A percentile compares a stretch with the other conserved stretches of the same genome.
These are phyloP conservation scores for Tetrax tetrax DNA, from an alignment of 2,113 vertebrate genomes.

Conservation along the genomic window DNA sequence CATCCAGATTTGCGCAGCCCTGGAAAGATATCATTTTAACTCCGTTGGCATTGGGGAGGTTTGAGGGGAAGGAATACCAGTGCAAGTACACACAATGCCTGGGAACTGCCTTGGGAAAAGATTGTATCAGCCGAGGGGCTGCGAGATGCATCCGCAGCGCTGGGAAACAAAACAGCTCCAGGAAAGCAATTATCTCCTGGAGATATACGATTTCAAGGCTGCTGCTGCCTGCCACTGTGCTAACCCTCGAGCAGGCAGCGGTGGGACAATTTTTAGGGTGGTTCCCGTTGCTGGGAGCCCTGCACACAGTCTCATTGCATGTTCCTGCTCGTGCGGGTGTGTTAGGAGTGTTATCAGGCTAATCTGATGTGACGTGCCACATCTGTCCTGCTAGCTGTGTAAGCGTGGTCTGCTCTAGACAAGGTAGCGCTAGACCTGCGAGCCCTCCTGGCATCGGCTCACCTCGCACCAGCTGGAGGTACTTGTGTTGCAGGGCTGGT, in stretches of 20 bases:
- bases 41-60: background rate
- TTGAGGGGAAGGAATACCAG: background rate
- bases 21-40: background rate
- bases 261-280: background rate
- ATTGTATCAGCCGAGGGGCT: background rate
- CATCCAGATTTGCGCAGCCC: fast-evolving
- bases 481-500: background rate
- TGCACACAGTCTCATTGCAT: background rate
- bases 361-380: background rate
- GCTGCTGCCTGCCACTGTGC: background rate
- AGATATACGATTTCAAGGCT: fast-evolving
- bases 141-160: background rate
- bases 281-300: background rate
- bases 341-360: background rate
- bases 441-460: background rate
- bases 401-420: background rate
- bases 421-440: background rate
- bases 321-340: background rate
- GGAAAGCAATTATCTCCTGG: background rate
- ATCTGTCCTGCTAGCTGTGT: background rate
- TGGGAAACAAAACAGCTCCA: background rate
- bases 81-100: fast-evolving
- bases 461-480: background rate
- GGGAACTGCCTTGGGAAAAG: background rate
- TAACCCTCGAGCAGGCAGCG: background rate